phyloP scores from a whole-genome alignment of 2,888 invertebrate species.

The Drosophila rellima region DNA sequence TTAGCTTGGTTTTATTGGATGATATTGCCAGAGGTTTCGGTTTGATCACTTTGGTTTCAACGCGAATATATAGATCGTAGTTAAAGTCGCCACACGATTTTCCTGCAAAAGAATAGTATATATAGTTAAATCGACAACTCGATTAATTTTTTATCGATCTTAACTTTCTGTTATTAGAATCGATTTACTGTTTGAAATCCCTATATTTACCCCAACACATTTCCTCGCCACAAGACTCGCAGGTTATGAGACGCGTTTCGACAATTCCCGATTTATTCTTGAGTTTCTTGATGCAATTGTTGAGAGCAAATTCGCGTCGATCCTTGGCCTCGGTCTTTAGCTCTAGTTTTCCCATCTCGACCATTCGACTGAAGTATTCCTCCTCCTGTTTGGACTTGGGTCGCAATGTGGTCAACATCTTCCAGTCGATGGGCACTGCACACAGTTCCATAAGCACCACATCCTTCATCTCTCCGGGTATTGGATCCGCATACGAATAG shows the following conservation, averaged over 20 bases:
- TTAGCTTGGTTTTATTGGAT: constrained; percentile 77
- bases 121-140: not conserved
- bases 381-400: constrained; percentile 94
- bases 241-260: constrained; percentile 91
- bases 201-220: constrained; percentile 89
- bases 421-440: constrained; percentile 95
- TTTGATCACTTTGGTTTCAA: constrained; percentile 83
- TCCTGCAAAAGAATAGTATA: constrained; percentile 58
- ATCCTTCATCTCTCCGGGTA: constrained; percentile 92
- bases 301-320: constrained; percentile 89
- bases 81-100: constrained; percentile 85
- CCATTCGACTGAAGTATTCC: constrained; percentile 93
- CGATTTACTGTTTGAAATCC: too few species aligned
- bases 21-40: constrained; percentile 75
- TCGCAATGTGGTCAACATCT: constrained; percentile 95
- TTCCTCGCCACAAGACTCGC: constrained; percentile 94
- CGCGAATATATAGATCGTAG: constrained; percentile 85
- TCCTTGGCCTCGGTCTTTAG: constrained; percentile 90
- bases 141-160: too few species aligned
- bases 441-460: constrained; percentile 89
- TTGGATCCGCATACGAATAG: constrained; percentile 89
- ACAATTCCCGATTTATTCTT: constrained; percentile 94
- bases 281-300: constrained; percentile 90
- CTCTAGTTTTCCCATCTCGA: constrained; percentile 93
- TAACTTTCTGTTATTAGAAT: too few species aligned